Evolutionary conservation across 2,888 invertebrate species (phyloP).

Genomic region (Glaucopsyche alexis): DNA sequence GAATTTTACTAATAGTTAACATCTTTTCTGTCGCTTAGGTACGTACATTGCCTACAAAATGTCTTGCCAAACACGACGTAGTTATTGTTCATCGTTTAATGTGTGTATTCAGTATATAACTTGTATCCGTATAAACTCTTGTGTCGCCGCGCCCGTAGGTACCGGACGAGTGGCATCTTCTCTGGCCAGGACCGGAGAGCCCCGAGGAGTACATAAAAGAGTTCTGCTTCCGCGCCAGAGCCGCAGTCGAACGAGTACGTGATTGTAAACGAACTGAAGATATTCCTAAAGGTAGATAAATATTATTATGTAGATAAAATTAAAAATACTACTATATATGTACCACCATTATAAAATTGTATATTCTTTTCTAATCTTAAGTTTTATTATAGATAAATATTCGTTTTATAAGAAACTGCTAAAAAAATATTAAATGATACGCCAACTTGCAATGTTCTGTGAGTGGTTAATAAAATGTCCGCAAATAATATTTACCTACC

Average conservation of each 20-base stretch:
- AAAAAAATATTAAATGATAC: too few relatives aligned
- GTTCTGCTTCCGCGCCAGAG: conserved; percentile 58
- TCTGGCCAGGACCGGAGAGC: conserved; percentile 60
- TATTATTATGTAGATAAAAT: neutral
- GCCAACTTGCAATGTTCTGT: too few relatives aligned
- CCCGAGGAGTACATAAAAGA: conserved; percentile 59
- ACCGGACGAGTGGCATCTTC: conserved; percentile 64
- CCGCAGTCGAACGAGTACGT: conserved; percentile 49
- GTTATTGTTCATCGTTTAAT: neutral
- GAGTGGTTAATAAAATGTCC: too few relatives aligned
- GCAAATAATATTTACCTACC: too few relatives aligned
- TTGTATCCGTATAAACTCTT: too few relatives aligned
- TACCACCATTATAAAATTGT: too few relatives aligned
- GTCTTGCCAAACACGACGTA: conserved; percentile 36
- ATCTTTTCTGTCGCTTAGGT: conserved; percentile 40
- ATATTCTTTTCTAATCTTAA: too few relatives aligned
- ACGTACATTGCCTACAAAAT: conserved; percentile 53
- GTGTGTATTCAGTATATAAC: neutral
- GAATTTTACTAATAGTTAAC: too few relatives aligned
- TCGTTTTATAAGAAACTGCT: too few relatives aligned
- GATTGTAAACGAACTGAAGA: conserved; percentile 39
- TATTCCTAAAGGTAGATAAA: conserved; percentile 51
- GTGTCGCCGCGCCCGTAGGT: conserved; percentile 46
- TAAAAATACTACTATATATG: too few relatives aligned
- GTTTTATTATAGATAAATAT: too few relatives aligned